Evolutionary conservation across 2,113 vertebrate species (phyloP), one percentile per base, ranked within the genome.

Genomic region (Acrocephalus arundinaceus): DNA sequence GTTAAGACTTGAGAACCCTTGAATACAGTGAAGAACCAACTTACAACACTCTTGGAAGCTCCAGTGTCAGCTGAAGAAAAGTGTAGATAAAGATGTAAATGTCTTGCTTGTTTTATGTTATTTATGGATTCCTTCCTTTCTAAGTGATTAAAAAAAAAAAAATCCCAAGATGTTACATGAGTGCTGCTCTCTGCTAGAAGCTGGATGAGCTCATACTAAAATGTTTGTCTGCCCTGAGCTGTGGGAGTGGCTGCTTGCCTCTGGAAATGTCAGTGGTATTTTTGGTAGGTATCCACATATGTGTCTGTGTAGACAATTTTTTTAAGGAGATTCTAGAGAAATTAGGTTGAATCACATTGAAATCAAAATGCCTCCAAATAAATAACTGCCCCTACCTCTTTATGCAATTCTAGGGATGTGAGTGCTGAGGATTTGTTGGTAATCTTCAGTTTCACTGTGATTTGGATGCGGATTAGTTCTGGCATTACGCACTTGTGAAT

Each of bases 21-120:
- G 74, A 96, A 74, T 43, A 48, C 8, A 35, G 46, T 70, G 77
- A 87, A 92, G 77, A 90, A 87, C 31, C n/a, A 90, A 77, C 67
- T 92, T 91, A 83, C 14, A 72, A 43, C 27, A 41, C 45, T 66
- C 15, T 18, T 80, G 80, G 48, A 52, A 81, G 35, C 48, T 91
- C 33, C 54, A 73, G 49, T 58, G 79, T 83, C 80, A 93, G 37
- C 80, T 74, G 43, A 46, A 87, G 57, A 84, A 73, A 84, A 70
- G 5, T 24, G 20, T 70, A 66, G 79, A 73, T 75, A 79, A 77
- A 30, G 39, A 72, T 43, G n/a, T 13, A 39, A 17, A 74, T 54
- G 8, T 62, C 20, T 76, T 58, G 3, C 46, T 91, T 83, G 33
- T 11, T 89, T 68, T 87, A 27, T 66, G 52, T 48, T 94, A 65